These are phyloP conservation scores for Craniophora ligustri DNA, from an alignment of 2,888 invertebrate species.

Conservation along the genomic window DNA sequence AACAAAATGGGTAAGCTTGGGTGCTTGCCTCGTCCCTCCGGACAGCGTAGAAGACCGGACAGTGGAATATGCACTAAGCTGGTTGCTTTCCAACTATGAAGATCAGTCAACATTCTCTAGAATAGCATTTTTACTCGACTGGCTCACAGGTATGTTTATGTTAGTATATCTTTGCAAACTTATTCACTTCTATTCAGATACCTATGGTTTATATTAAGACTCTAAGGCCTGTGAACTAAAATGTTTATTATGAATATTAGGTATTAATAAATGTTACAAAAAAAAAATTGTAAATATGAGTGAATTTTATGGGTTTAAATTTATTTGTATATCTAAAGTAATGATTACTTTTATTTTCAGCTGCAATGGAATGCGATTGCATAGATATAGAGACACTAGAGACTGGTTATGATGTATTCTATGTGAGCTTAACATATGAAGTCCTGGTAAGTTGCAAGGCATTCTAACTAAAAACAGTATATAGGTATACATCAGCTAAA, in stretches of 20 bases:
- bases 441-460: conserved; percentile 71
- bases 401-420: conserved; percentile 82
- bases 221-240: too few species aligned
- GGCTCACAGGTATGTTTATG: conserved; percentile 81
- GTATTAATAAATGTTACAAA: too few species aligned
- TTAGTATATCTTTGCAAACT: neutral
- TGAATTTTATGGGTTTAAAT: too few species aligned
- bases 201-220: too few species aligned
- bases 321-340: too few species aligned
- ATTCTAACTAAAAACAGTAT: too few species aligned
- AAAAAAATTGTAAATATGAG: too few species aligned
- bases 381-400: conserved; percentile 77
- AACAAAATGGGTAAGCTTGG: conserved; percentile 80
- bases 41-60: conserved; percentile 72
- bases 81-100: conserved; percentile 76
- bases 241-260: too few species aligned
- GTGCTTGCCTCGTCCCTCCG: conserved; percentile 77
- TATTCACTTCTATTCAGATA: too few species aligned
- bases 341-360: conserved; percentile 67
- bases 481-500: too few species aligned
- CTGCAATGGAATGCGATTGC: conserved; percentile 79
- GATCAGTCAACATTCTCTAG: conserved; percentile 69
- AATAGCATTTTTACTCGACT: conserved; percentile 78
- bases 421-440: conserved; percentile 75
- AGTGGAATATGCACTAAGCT: conserved; percentile 76